Evolutionary conservation across 1,140 invertebrate species (phyloP), one percentile per base, ranked within the genome.

Genomic region (Zaprionus gabonicus): DNA sequence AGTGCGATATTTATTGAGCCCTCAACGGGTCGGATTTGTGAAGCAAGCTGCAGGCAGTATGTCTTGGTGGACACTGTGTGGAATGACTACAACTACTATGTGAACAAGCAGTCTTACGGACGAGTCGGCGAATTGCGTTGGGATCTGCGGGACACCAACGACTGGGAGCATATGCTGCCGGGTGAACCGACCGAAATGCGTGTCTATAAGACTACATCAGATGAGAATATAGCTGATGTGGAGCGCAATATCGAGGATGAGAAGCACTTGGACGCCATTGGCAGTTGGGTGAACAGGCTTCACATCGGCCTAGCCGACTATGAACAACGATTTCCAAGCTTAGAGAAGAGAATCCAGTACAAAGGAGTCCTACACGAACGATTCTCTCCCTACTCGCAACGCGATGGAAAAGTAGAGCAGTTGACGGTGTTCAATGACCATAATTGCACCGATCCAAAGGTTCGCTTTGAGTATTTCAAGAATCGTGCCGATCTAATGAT

Each of bases 21-120:
- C 0, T 95, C 96, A 13, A 96, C 96, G 0, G 97, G 97, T 0
- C 92, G 94, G 4, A 91, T 94, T 0, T 94, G 95, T 71, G 93
- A 95, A 0, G 79, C 95, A 1, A 91, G 94, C 25, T 94, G 95
- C 68, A 84, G 93, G 20, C 93, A 95, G 51, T 98, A 98, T 82
- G 94, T 96, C 28, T 95, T 96, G 0, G 93, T 98, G 9, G 97
- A 99, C 78, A 96, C 95, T 71, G 92, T 98, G 51, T 99, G 97
- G 95, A 98, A 98, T 84, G 93, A 98, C 82, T 91, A 94, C 51
- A 98, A 99, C 93, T 98, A 98, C 93, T 98, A 97, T 95, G 95
- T 95, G 36, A 94, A 93, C 92, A 82, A 83, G 76, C 91, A 92
- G 96, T 66, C 34, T 0, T 97, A 93, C 94, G 96, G 93, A 95